Evolutionary conservation across 2,888 invertebrate species (phyloP), one percentile per base, ranked within the genome.

Genomic region (Sinotaia quadrata): DNA sequence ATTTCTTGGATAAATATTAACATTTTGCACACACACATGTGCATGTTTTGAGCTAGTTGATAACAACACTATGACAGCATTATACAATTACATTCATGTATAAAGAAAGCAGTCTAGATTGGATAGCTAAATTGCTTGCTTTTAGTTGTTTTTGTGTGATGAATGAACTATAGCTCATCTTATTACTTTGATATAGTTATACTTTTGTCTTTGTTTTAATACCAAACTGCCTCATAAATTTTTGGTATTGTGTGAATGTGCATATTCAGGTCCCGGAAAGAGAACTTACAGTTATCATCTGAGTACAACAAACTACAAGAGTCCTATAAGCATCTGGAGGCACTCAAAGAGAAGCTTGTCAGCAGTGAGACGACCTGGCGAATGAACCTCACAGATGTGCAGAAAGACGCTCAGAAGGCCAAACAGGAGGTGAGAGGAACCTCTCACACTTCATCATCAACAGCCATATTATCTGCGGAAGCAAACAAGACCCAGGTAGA

Each of bases 261-360:
- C 47, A 47, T 7, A 18, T 2, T 2, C 75, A 88, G 88, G 78
- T 84, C 85, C n/a, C 77, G 86, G 34, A 80, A 81, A 59, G 87
- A 88, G 74, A 87, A 87, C 73, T 75, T 82, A 8, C 83, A 85
- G 68, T 77, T 88, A 70, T 83, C 85, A 58, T 78, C 83, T 18
- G 88, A 88, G 62, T 87, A 87, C 77, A 82, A 81, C 76, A 82
- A 84, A 61, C 81, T 88, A 31, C 84, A 87, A 73, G 86, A 88
- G 59, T 86, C 87, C 0, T 87, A 87, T 76, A 76, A 79, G 34
- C 82, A 85, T 67, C 78, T 88, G 54, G 86, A 88, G 74, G 81
- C 80, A 33, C 73, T 86, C 62, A 88, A 88, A 75, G 81, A 81
- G 21, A 85, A 85, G 71, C 79, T 88, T 63, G 87, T 88, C 76